Conservation (phyloP, 2,888 invertebrate genomes). For the Acrocyrtus sp. region DNA sequence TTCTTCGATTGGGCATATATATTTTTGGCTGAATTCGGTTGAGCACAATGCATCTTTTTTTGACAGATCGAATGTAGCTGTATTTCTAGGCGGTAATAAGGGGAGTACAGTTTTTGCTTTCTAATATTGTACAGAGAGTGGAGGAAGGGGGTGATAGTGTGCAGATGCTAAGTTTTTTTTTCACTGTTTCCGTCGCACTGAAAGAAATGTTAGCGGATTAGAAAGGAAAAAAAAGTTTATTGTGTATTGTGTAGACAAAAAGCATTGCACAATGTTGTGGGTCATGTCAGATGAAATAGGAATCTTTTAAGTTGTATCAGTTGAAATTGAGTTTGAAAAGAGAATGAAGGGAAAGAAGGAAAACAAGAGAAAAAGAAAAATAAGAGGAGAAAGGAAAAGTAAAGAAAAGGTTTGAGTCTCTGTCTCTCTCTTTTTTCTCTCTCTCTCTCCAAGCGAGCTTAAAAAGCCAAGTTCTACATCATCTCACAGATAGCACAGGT, state of each 20-base stretch:
- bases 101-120: no score
- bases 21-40: no score
- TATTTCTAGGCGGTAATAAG: no score
- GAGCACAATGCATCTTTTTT: no score
- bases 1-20: no score
- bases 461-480: slow-evolving; percentile 26
- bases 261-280: slow-evolving; percentile 40
- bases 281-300: slow-evolving; percentile 45
- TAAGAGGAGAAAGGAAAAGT: slow-evolving; percentile 7
- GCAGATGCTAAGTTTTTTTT: slow-evolving; percentile 37
- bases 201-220: slow-evolving; percentile 21
- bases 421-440: slow-evolving; percentile 27
- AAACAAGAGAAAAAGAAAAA: slow-evolving; percentile 16
- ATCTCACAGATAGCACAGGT: slow-evolving; percentile 7
- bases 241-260: not conserved
- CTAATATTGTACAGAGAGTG: no score
- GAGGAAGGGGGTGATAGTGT: slow-evolving; percentile 19
- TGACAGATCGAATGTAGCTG: no score
- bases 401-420: slow-evolving; percentile 5
- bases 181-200: slow-evolving; percentile 4
- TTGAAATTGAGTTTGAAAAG: slow-evolving; percentile 47
- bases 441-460: slow-evolving; percentile 2
- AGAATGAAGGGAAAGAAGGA: slow-evolving; percentile 26
- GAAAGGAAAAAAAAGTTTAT: slow-evolving; percentile 7
- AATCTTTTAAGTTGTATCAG: slow-evolving; percentile 42